These are phyloP conservation scores for Serinus canaria DNA, from an alignment of 2,113 vertebrate species.

Conservation along the genomic window DNA sequence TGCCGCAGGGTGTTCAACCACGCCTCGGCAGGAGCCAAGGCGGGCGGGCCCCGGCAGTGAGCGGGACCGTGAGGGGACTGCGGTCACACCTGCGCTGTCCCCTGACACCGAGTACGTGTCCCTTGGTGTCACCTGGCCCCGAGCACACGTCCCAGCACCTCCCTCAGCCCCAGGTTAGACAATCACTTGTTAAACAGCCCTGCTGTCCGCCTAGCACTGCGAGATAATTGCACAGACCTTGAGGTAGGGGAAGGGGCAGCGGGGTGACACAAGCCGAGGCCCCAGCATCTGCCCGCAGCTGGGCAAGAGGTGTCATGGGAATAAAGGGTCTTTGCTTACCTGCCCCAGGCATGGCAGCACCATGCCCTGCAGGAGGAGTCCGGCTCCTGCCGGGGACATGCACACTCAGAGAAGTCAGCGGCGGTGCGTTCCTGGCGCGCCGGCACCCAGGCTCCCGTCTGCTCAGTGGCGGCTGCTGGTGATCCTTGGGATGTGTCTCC, in stretches of 20 bases:
- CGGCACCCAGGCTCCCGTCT: background rate
- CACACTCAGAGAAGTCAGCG: background rate
- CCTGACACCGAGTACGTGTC: accelerated
- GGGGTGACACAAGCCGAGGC: accelerated
- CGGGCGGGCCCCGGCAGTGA: background rate
- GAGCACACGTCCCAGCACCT: accelerated
- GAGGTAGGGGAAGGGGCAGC: background rate
- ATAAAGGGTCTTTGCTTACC: background rate
- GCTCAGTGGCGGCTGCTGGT: background rate
- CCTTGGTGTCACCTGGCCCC: background rate
- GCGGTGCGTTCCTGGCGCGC: accelerated
- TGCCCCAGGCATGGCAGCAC: accelerated
- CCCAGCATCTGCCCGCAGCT: background rate
- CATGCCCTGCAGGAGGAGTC: background rate
- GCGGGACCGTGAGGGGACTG: background rate
- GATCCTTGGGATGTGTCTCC: background rate
- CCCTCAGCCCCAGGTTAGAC: background rate
- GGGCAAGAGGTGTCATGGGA: background rate
- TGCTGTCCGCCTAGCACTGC: background rate
- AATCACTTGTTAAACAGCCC: too few species aligned
- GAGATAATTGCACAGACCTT: too few species aligned
- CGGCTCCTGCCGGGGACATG: background rate
- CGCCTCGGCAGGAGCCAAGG: background rate
- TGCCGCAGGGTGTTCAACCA: accelerated
- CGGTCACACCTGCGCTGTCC: accelerated